Evolutionary conservation across 2,113 vertebrate species (phyloP).

Genomic region (Carassius auratus): DNA sequence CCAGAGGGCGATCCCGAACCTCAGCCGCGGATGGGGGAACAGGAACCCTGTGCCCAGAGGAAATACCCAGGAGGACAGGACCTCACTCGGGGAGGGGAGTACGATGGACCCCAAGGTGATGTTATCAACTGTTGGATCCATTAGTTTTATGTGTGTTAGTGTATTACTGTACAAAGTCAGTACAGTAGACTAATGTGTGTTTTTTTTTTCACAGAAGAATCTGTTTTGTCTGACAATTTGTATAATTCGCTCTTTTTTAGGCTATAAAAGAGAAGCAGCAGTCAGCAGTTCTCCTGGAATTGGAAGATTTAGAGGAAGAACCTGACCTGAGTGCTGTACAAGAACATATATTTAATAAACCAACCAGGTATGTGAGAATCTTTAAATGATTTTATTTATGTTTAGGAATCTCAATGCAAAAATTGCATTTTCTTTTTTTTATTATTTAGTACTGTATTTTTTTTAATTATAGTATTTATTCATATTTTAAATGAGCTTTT

Average conservation of each 20-base stretch:
- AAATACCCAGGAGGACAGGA: background rate
- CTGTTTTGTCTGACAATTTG: background rate
- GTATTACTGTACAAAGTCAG: background rate
- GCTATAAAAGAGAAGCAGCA: slow-evolving; percentile 29
- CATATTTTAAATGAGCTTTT: background rate
- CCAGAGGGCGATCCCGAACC: slow-evolving; percentile 62
- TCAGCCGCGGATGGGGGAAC: slow-evolving; percentile 59
- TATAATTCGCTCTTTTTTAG: background rate
- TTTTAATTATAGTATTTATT: background rate
- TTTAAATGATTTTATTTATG: background rate
- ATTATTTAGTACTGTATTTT: too few species aligned
- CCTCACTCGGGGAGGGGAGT: slow-evolving; percentile 30
- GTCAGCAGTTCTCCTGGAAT: slow-evolving; percentile 54
- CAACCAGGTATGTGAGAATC: slow-evolving; percentile 60
- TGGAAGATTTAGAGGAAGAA: slow-evolving; percentile 60
- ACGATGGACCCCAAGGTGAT: slow-evolving; percentile 37
- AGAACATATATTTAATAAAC: slow-evolving; percentile 63
- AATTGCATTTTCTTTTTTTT: too few species aligned
- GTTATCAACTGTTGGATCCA: background rate
- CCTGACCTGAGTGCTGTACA: slow-evolving; percentile 42
- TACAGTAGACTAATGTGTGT: too few species aligned
- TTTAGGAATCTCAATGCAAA: background rate
- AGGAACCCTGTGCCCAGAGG: slow-evolving; percentile 54
- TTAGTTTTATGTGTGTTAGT: background rate
- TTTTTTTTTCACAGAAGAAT: background rate